Conservation (phyloP, 2,797 vertebrate species). For the Peromyscus melanophrys region DNA sequence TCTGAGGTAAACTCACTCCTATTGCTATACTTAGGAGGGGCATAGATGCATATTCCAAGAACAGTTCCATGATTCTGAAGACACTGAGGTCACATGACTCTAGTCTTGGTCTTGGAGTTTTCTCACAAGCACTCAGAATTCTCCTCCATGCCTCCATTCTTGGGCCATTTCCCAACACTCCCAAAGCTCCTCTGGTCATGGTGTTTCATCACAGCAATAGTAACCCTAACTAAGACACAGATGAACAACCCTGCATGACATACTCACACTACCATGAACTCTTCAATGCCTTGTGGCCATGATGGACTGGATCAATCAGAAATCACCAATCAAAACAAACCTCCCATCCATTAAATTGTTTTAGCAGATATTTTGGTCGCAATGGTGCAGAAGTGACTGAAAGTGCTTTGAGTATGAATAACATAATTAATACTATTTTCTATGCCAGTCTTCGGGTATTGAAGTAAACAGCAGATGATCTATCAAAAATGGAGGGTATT, state of each 20-base stretch:
- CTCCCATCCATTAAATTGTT: background rate
- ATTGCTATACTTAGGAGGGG: background rate
- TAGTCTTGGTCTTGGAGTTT: background rate
- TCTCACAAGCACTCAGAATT: background rate
- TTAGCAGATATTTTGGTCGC: background rate
- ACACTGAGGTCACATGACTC: background rate
- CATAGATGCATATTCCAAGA: background rate
- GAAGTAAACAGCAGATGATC: conserved; percentile 5
- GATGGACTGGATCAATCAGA: background rate
- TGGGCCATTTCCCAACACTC: too few relatives aligned
- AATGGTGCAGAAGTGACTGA: background rate
- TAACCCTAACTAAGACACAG: too few relatives aligned
- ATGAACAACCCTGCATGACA: background rate
- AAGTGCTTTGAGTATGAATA: background rate
- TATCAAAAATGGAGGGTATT: background rate
- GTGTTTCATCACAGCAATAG: background rate
- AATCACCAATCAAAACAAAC: background rate
- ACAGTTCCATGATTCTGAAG: background rate
- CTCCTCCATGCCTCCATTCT: background rate
- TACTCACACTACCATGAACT: background rate
- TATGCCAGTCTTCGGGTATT: background rate
- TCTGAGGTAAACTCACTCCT: background rate
- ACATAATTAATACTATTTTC: background rate
- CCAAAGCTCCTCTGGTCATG: background rate
- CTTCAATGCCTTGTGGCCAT: background rate